A percentile compares a stretch with the other conserved stretches of the same genome.
These are phyloP conservation scores for Rhinoraja longicauda DNA, from an alignment of 2,797 vertebrate genomes.

Conservation along the genomic window DNA sequence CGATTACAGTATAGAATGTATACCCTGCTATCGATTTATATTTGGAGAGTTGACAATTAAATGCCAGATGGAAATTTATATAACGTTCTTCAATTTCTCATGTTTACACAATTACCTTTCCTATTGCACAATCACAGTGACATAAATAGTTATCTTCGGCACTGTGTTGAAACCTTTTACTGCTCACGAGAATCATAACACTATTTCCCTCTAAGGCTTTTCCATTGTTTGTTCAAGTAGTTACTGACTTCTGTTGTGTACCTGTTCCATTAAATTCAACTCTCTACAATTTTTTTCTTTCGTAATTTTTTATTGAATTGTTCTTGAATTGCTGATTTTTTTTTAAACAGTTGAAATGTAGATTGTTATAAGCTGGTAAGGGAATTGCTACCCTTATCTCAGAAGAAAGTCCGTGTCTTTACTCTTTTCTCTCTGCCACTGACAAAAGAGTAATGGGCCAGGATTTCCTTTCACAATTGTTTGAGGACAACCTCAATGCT, in stretches of 20 bases:
- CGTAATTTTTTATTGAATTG: not conserved
- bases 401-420: not conserved
- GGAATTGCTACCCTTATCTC: not conserved
- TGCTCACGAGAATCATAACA: not conserved
- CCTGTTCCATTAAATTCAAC: not conserved
- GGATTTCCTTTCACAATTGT: not conserved
- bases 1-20: not conserved
- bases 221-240: not conserved
- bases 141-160: not conserved
- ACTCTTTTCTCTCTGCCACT: not conserved
- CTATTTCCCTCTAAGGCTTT: not conserved
- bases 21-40: not conserved
- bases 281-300: not conserved
- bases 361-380: not conserved
- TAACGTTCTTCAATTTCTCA: not conserved
- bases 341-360: not conserved
- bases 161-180: not conserved
- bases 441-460: not conserved
- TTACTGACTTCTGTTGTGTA: not conserved
- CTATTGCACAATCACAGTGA: not conserved
- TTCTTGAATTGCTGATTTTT: not conserved
- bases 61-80: not conserved
- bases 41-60: not conserved
- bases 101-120: not conserved
- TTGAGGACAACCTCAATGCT: not conserved